A percentile compares a stretch with the other conserved stretches of the same genome.
phyloP scores from a whole-genome alignment of 1,140 invertebrate genomes.

The Drosophila navojoa region DNA sequence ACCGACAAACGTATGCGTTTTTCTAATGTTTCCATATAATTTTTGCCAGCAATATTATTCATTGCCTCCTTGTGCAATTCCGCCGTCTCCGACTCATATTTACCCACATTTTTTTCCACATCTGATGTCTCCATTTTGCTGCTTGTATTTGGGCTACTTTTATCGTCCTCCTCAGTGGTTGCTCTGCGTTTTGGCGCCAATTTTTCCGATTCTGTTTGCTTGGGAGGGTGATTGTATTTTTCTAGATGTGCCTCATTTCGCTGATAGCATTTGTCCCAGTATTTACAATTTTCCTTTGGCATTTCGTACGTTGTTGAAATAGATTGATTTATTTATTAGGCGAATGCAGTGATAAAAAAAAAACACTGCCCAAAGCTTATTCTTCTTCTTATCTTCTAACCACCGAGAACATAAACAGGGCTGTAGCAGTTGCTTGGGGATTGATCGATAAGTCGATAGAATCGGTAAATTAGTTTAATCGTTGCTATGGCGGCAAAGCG shows the following conservation, averaged over 20 bases:
- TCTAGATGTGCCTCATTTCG: constrained; percentile 91
- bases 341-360: constrained; percentile 17
- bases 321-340: constrained; percentile 7
- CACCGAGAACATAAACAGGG: constrained; percentile 6
- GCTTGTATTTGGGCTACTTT: constrained; percentile 28
- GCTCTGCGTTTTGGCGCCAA: constrained; percentile 71
- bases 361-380: constrained; percentile 10
- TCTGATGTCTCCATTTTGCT: constrained; percentile 23
- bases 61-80: constrained; percentile 71
- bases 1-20: constrained; percentile 77
- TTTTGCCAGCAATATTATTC: constrained; percentile 69
- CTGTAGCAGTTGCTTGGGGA: not conserved
- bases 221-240: constrained; percentile 90
- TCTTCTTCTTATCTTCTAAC: constrained; percentile 21
- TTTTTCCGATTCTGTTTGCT: constrained; percentile 47
- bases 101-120: constrained; percentile 27
- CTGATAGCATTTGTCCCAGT: constrained; percentile 92
- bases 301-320: constrained; percentile 41
- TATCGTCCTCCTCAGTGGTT: constrained; percentile 7
- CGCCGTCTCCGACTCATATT: constrained; percentile 58
- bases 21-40: constrained; percentile 77
- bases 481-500: not conserved
- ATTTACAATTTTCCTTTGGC: constrained; percentile 87
- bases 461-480: not conserved
- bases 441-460: constrained; percentile 13